Evolutionary conservation across 1,140 invertebrate genomes (phyloP), one percentile per base, ranked within the genome.

Genomic region (Sogatella furcifera): DNA sequence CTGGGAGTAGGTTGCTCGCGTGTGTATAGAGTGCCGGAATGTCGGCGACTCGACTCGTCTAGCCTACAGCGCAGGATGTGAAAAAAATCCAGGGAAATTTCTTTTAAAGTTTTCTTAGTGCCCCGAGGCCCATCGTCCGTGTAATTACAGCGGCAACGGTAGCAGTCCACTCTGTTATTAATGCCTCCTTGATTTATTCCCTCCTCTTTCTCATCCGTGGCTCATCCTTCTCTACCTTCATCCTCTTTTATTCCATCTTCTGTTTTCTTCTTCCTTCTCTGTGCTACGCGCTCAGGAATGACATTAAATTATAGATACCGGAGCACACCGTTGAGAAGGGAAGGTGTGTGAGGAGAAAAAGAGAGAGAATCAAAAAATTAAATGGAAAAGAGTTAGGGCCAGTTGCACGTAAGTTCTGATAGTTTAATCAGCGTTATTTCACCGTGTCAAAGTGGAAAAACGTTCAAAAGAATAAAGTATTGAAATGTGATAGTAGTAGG

Each of bases 101-200:
- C 21, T 17, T 49, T 49, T 9, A 19, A 22, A 22, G 46, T 49
- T 49, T 49, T 49, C 21, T 49, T 22, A 8, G 6, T 22, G 46
- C 46, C 46, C n/a, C 15, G 46, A n/a, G 46, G 46, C 46, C 5
- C 46, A 49, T 22, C 10, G 21, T 17, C 15, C 46, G 46, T 49
- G 46, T 49, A 49, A 49, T 49, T 49, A 49, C 46, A 49, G 46
- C 46, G 46, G 46, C 8, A 49, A 49, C 46, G 46, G 46, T 49
- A 49, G 46, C 46, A 17, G 46, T 49, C 15, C 8, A 49, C 8
- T 49, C 46, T 49, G 46, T 49, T 49, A 49, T 49, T 49, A 49
- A 49, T 49, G 46, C 46, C 46, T 49, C 46, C 46, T 49, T 49
- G 46, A 49, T 49, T 49, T 49, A 49, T 49, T 15, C 46, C 46